Evolutionary conservation across 2,113 vertebrate species (phyloP).

Genomic region (Pygathrix nemaeus): DNA sequence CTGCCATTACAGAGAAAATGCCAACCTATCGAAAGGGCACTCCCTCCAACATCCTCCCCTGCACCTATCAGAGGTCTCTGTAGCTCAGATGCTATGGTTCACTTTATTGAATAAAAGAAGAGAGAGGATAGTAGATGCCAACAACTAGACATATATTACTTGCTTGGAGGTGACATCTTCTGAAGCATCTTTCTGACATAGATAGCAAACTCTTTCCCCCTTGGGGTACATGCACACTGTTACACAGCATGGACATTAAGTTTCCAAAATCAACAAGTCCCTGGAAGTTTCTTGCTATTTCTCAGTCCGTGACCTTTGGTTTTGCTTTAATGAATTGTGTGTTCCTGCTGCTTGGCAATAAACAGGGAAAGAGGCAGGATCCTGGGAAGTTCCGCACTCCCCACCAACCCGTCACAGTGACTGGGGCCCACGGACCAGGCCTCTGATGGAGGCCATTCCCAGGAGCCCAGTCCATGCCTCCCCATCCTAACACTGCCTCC

Average conservation of each 20-base stretch:
- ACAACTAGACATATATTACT: slow-evolving; percentile 46
- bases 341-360: slow-evolving; percentile 24
- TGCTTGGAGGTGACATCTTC: slow-evolving; percentile 9
- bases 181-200: not conserved
- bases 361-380: not conserved
- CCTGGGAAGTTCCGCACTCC: slow-evolving; percentile 34
- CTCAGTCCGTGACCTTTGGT: slow-evolving; percentile 19
- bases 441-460: rapidly evolving
- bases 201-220: not conserved
- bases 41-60: not conserved
- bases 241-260: slow-evolving; percentile 1
- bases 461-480: not conserved
- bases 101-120: slow-evolving; percentile 68
- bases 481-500: not conserved
- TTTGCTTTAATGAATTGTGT: slow-evolving; percentile 29
- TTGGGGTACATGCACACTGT: not conserved
- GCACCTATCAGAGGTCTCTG: slow-evolving; percentile 33
- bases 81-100: slow-evolving; percentile 53
- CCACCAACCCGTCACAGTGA: not conserved
- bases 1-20: slow-evolving; percentile 68
- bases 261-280: slow-evolving; percentile 41
- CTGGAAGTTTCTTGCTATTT: slow-evolving; percentile 52
- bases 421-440: not conserved
- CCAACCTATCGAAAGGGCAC: slow-evolving; percentile 62
- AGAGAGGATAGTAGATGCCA: slow-evolving; percentile 44